Evolutionary conservation across 1,140 invertebrate species (phyloP).

Genomic region (Stenopsyche tienmushanensis): DNA sequence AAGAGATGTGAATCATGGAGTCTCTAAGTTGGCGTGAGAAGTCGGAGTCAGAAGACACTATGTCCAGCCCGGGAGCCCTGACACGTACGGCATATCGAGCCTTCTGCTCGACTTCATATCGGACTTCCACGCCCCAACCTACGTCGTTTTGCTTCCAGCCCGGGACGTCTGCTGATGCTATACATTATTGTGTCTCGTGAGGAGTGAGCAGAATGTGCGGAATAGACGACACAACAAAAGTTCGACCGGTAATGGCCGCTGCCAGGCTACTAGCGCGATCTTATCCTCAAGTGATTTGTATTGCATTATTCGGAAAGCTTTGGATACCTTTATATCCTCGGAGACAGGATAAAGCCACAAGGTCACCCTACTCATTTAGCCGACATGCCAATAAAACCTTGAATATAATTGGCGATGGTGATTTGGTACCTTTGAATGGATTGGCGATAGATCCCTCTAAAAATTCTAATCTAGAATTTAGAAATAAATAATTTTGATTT

Average conservation of each 20-base stretch:
- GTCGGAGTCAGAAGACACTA: too few species aligned
- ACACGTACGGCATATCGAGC: not conserved
- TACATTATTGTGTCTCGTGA: slow-evolving; percentile 8
- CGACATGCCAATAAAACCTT: too few species aligned
- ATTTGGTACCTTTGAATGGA: too few species aligned
- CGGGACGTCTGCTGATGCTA: not conserved
- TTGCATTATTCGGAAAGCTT: not conserved
- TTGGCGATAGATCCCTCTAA: too few species aligned
- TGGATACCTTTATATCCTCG: too few species aligned
- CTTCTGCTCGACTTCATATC: not conserved
- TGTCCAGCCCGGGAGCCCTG: too few species aligned
- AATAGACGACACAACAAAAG: slow-evolving; percentile 15
- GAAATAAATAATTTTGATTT: too few species aligned
- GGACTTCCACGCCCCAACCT: not conserved
- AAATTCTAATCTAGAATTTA: too few species aligned
- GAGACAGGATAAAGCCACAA: too few species aligned
- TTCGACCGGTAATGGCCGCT: slow-evolving; percentile 17
- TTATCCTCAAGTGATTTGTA: not conserved
- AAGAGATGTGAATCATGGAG: not conserved
- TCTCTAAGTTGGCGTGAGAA: not conserved
- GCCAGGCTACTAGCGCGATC: not conserved
- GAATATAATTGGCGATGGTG: too few species aligned
- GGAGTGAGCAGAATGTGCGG: not conserved
- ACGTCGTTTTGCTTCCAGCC: not conserved
- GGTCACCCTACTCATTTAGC: too few species aligned